Evolutionary conservation across 1,140 invertebrate genomes (phyloP).

Genomic region (Drosophila mauritiana): DNA sequence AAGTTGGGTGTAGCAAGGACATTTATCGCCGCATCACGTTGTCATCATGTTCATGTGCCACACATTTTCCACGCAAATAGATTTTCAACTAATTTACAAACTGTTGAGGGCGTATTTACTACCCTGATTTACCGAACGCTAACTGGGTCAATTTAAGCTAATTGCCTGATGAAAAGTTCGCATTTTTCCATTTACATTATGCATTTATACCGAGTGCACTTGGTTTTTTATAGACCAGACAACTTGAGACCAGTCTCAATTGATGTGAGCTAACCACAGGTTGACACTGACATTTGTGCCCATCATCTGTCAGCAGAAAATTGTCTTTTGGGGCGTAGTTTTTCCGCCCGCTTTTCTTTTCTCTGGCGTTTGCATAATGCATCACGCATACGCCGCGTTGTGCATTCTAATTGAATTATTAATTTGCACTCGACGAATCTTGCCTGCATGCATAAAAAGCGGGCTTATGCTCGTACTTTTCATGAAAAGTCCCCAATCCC

Average conservation of each 20-base stretch:
- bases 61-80: conserved; percentile 65
- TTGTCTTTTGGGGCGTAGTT: conserved; percentile 15
- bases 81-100: conserved; percentile 67
- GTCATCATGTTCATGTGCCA: conserved; percentile 35
- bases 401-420: conserved; percentile 78
- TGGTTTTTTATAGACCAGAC: conserved; percentile 6
- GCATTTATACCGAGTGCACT: conserved; percentile 1
- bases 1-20: conserved; percentile 33
- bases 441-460: conserved; percentile 35
- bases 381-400: conserved; percentile 65
- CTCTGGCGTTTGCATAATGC: conserved; percentile 53
- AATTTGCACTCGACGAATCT: conserved; percentile 63
- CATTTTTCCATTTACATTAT: background rate
- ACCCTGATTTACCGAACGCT: conserved; percentile 27
- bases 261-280: conserved; percentile 23
- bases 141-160: conserved; percentile 47
- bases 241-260: conserved; percentile 30
- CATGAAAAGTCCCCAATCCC: background rate
- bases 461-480: conserved; percentile 19
- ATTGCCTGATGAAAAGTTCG: conserved; percentile 14
- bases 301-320: conserved; percentile 33
- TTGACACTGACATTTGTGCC: conserved; percentile 43
- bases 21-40: conserved; percentile 35
- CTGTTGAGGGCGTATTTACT: conserved; percentile 6
- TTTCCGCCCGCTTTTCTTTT: conserved; percentile 2